Conservation (phyloP, 2,113 vertebrate species). For the Asarcornis scutulata region DNA sequence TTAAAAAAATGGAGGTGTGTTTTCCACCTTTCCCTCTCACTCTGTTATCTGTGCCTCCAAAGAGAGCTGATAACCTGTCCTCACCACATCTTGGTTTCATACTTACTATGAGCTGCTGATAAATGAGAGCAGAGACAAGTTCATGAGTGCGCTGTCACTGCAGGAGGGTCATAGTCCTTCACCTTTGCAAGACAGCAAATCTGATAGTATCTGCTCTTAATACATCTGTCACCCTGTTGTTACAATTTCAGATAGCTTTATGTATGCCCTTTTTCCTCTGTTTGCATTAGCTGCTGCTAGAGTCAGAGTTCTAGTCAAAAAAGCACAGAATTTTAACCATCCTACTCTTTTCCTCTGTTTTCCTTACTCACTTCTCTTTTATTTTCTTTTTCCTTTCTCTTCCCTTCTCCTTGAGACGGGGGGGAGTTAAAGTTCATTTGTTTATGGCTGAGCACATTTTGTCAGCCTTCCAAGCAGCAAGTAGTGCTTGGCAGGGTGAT, state of each 20-base stretch:
- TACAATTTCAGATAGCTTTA: neutral
- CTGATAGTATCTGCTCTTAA: neutral
- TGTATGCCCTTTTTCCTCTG: neutral
- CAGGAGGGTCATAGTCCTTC: neutral
- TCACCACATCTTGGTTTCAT: neutral
- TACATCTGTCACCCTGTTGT: neutral
- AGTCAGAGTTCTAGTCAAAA: neutral
- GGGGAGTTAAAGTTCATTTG: neutral
- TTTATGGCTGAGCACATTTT: conserved; percentile 55
- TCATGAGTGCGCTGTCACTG: neutral
- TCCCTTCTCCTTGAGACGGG: neutral
- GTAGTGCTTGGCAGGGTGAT: conserved; percentile 49
- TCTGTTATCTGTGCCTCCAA: neutral
- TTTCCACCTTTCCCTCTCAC: neutral
- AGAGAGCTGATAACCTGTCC: neutral
- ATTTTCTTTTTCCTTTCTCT: neutral
- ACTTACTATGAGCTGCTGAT: neutral
- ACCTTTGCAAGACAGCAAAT: neutral
- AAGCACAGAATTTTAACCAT: neutral
- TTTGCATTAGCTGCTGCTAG: neutral
- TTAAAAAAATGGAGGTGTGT: neutral
- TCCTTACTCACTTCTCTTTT: neutral
- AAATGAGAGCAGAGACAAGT: neutral
- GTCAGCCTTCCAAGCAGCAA: conserved; percentile 64
- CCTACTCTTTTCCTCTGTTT: neutral